phyloP scores from a whole-genome alignment of 2,113 vertebrate species.

The Pyxicephalus adspersus region DNA sequence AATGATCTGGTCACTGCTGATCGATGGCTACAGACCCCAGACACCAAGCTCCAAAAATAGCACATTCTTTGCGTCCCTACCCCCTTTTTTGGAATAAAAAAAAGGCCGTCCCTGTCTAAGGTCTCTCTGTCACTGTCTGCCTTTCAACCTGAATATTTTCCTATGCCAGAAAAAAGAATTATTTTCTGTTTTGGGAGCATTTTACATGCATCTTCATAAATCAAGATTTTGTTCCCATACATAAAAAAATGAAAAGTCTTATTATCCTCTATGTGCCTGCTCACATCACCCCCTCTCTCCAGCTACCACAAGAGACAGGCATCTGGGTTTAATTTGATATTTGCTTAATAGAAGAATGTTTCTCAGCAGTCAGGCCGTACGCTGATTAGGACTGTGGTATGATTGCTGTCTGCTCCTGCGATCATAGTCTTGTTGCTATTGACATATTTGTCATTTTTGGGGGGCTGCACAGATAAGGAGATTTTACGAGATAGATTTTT shows the following conservation, averaged over 20 bases:
- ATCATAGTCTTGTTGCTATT: background rate
- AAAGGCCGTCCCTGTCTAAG: background rate
- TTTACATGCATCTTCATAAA: conserved; percentile 19
- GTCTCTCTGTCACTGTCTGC: conserved; percentile 31
- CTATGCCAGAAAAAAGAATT: conserved; percentile 8
- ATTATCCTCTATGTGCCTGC: conserved; percentile 1
- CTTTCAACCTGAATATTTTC: conserved; percentile 16
- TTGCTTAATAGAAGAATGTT: conserved; percentile 30
- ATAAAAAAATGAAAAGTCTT: background rate
- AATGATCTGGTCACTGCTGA: conserved; percentile 7
- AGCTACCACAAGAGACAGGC: conserved; percentile 13
- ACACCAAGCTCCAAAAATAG: conserved; percentile 12
- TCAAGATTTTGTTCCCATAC: conserved; percentile 7
- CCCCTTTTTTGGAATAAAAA: conserved; percentile 29
- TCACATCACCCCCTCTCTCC: background rate
- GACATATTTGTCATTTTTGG: conserved; percentile 21
- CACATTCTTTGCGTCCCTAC: background rate
- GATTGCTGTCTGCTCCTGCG: conserved; percentile 23
- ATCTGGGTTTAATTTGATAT: conserved; percentile 33
- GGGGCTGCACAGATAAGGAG: conserved; percentile 18
- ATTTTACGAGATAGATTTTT: background rate
- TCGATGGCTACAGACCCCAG: conserved; percentile 6
- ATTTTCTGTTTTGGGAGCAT: too few relatives aligned
- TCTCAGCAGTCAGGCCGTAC: conserved; percentile 18
- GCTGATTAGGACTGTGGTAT: background rate